These are phyloP conservation scores for Peromyscus aztecus DNA, from an alignment of 2,797 vertebrate genomes.

Conservation along the genomic window DNA sequence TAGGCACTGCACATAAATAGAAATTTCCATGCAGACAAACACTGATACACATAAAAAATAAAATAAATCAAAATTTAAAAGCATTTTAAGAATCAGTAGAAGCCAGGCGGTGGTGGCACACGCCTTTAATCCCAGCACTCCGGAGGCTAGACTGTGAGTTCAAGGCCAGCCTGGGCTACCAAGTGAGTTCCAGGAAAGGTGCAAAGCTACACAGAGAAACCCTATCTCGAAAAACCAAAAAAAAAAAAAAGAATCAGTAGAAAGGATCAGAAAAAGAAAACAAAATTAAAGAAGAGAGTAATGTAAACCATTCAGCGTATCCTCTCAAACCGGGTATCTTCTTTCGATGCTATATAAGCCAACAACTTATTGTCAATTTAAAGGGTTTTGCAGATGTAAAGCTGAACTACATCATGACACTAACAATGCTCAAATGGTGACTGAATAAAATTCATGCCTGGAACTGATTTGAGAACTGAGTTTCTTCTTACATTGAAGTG, in stretches of 20 bases:
- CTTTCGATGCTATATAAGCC: neutral
- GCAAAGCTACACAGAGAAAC: too few relatives aligned
- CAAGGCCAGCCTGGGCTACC: too few relatives aligned
- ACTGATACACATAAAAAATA: neutral
- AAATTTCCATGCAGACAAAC: neutral
- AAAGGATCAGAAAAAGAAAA: neutral
- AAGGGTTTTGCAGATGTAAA: neutral
- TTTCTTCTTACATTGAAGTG: neutral
- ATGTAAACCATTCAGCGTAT: neutral
- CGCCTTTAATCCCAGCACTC: too few relatives aligned
- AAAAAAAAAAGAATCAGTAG: neutral
- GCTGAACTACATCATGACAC: too few relatives aligned
- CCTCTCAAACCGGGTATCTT: neutral
- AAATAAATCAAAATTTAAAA: neutral
- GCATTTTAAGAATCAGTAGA: neutral
- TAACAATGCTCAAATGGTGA: too few relatives aligned
- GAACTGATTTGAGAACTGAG: constrained; percentile 20
- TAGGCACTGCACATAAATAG: neutral
- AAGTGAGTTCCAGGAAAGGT: too few relatives aligned
- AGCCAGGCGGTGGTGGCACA: too few relatives aligned
- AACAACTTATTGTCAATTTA: neutral
- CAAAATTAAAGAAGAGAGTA: neutral
- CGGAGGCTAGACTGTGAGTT: too few relatives aligned
- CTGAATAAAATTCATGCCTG: neutral
- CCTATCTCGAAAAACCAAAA: too few relatives aligned